Conservation (phyloP, 2,888 invertebrate genomes). For the Margaritifera margaritifera region DNA sequence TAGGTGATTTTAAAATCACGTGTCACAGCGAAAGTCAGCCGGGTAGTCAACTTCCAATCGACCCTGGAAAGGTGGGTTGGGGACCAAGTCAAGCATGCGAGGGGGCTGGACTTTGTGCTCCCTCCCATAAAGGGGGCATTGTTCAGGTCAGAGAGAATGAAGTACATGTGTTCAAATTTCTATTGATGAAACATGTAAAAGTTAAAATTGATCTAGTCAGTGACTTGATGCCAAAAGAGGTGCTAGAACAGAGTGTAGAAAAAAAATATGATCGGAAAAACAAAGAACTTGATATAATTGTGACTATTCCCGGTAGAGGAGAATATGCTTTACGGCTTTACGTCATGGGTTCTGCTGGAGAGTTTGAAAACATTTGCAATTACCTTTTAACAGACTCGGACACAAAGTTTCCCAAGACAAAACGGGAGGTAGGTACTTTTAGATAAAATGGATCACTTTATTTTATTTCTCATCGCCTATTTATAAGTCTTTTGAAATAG, state of each 20-base stretch:
- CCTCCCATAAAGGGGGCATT: constrained; percentile 50
- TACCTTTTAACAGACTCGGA: constrained; percentile 40
- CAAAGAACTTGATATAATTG: constrained; percentile 28
- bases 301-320: constrained; percentile 41
- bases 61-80: constrained; percentile 55
- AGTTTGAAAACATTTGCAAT: constrained; percentile 35
- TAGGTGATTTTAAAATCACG: constrained; percentile 57
- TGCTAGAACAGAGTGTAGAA: background rate
- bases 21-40: constrained; percentile 40
- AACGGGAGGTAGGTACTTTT: constrained; percentile 32
- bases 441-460: too few species aligned
- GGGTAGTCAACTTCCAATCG: constrained; percentile 51
- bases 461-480: too few species aligned
- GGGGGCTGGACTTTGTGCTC: constrained; percentile 48
- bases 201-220: background rate
- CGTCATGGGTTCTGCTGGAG: constrained; percentile 20
- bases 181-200: constrained; percentile 11
- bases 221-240: constrained; percentile 12
- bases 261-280: constrained; percentile 2
- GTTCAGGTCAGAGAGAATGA: constrained; percentile 42
- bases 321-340: constrained; percentile 61
- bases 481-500: too few species aligned
- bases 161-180: constrained; percentile 36
- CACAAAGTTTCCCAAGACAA: constrained; percentile 10
- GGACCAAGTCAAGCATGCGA: constrained; percentile 42